Conservation (phyloP, 2,113 vertebrate species). For the Canis aureus region DNA sequence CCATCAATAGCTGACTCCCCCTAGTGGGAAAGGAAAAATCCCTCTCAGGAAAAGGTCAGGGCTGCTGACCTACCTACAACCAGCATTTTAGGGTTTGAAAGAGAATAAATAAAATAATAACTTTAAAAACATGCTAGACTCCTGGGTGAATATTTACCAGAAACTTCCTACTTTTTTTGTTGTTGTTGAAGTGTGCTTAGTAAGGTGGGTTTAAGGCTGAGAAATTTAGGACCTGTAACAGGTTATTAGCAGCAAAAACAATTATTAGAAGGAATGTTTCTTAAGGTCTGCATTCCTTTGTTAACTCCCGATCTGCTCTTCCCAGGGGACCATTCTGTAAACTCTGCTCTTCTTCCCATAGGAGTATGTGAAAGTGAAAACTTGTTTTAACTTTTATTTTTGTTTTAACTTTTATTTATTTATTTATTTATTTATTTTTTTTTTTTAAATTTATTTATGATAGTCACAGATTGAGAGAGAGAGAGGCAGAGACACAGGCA, state of each 20-base stretch:
- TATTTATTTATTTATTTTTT: too few relatives aligned
- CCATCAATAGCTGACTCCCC: not conserved
- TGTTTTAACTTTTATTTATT: too few relatives aligned
- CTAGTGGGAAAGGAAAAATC: not conserved
- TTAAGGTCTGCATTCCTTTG: not conserved
- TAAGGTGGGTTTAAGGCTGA: not conserved
- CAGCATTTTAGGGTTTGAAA: not conserved
- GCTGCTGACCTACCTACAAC: not conserved
- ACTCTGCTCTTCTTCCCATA: not conserved
- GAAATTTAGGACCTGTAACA: not conserved
- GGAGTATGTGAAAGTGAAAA: not conserved
- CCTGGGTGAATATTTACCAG: not conserved
- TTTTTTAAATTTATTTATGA: too few relatives aligned
- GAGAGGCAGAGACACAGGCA: too few relatives aligned
- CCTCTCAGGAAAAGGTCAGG: not conserved
- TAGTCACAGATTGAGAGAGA: too few relatives aligned
- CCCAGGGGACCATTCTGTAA: not conserved
- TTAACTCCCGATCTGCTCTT: not conserved
- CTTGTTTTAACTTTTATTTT: not conserved
- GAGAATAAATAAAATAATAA: not conserved
- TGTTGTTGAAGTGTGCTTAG: not conserved
- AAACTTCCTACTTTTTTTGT: not conserved
- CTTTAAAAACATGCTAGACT: not conserved
- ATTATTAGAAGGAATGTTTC: not conserved
- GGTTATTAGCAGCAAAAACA: not conserved